Percentiles rank a stretch among this genome's conserved stretches.
These are phyloP conservation scores for Myripristis murdjan DNA, from an alignment of 2,797 vertebrate genomes.

Conservation along the genomic window DNA sequence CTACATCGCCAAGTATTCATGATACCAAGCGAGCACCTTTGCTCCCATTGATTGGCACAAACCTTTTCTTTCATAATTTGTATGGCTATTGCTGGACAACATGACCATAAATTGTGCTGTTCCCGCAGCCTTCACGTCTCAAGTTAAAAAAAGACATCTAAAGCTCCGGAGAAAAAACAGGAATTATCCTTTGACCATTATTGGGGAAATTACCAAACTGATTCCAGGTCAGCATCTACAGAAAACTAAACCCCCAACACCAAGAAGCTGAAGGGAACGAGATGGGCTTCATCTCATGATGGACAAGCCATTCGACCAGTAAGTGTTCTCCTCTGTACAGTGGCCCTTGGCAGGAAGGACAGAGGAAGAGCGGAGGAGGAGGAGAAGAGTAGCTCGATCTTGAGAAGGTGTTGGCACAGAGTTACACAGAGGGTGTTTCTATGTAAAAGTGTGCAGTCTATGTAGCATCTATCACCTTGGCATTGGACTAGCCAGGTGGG, in stretches of 20 bases:
- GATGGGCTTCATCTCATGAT: constrained; percentile 50
- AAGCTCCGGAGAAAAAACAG: constrained; percentile 25
- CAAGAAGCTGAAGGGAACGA: constrained; percentile 57
- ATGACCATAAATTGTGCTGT: background rate
- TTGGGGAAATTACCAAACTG: constrained; percentile 45
- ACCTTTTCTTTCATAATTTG: too few relatives aligned
- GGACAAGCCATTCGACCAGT: constrained; percentile 55
- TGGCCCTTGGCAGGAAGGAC: constrained; percentile 84
- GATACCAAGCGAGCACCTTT: too few relatives aligned
- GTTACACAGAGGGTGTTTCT: constrained; percentile 60
- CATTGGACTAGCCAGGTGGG: constrained; percentile 64
- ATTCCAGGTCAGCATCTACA: constrained; percentile 57
- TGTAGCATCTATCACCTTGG: constrained; percentile 53
- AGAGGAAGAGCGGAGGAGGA: constrained; percentile 68
- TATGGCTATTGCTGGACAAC: background rate
- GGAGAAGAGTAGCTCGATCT: constrained; percentile 30
- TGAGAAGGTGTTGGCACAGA: constrained; percentile 45
- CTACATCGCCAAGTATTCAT: constrained; percentile 29
- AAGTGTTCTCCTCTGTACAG: constrained; percentile 76
- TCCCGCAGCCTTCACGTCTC: constrained; percentile 9
- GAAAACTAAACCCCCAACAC: constrained; percentile 49
- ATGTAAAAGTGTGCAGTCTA: constrained; percentile 58
- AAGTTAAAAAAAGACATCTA: constrained; percentile 3
- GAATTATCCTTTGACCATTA: constrained; percentile 57
- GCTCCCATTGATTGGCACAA: too few relatives aligned